phyloP scores from a whole-genome alignment of 2,113 vertebrate genomes.

The Platycercus adscitus region DNA sequence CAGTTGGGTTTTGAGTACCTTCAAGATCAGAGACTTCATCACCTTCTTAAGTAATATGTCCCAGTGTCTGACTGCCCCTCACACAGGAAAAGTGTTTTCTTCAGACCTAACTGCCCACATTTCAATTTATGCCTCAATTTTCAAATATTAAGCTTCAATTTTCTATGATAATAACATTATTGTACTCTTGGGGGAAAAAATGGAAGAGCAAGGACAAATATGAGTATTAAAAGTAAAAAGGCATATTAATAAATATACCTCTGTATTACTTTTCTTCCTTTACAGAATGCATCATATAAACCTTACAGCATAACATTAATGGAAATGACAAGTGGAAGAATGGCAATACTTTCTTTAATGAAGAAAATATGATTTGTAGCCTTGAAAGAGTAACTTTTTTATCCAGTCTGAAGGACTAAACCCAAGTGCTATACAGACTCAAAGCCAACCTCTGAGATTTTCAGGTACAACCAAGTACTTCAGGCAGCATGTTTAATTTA shows the following conservation, averaged over 20 bases:
- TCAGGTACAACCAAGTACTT: background rate
- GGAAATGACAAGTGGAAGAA: constrained; percentile 46
- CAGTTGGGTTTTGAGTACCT: background rate
- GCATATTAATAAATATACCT: background rate
- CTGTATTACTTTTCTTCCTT: background rate
- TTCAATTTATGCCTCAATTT: background rate
- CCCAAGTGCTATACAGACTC: constrained; percentile 2
- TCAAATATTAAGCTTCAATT: background rate
- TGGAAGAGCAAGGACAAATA: background rate
- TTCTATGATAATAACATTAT: background rate
- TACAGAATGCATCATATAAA: background rate
- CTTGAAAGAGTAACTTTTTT: constrained; percentile 20
- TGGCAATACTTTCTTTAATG: constrained; percentile 61
- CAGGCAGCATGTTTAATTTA: background rate
- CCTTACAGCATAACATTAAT: background rate
- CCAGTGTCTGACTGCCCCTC: background rate
- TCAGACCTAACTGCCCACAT: background rate
- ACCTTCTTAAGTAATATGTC: background rate
- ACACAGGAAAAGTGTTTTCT: background rate
- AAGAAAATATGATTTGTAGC: constrained; percentile 51
- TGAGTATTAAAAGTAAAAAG: background rate
- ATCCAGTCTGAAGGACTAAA: constrained; percentile 42
- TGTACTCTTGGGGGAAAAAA: background rate
- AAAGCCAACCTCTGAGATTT: constrained; percentile 10
- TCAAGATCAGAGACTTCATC: background rate